Percentiles rank a stretch among this genome's conserved stretches.
Conservation (phyloP, 2,888 invertebrate genomes). For the Andrena fulva region DNA sequence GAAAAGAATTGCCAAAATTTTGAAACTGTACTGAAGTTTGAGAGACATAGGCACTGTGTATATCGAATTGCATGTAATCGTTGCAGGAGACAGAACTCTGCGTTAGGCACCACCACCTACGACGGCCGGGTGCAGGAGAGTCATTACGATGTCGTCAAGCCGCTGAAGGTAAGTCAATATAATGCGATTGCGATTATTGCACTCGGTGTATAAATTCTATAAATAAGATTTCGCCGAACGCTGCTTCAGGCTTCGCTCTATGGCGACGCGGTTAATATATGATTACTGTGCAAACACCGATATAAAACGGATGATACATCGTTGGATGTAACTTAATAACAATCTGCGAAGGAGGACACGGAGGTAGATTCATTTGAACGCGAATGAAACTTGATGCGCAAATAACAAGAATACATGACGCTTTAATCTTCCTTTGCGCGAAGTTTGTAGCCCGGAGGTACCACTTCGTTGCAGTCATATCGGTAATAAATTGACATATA, state of each 20-base stretch:
- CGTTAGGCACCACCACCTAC: conserved; percentile 75
- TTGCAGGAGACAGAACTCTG: conserved; percentile 78
- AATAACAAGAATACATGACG: not conserved
- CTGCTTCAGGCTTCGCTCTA: not conserved
- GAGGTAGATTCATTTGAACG: not conserved
- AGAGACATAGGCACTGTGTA: not conserved
- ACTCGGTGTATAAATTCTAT: not conserved
- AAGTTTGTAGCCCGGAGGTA: not conserved
- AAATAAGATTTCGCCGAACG: not conserved
- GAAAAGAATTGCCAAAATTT: not conserved
- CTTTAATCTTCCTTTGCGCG: not conserved
- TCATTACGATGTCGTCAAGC: conserved; percentile 83
- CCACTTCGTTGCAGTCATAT: too few species aligned
- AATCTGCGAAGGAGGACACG: not conserved
- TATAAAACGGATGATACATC: not conserved
- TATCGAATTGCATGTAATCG: conserved; percentile 14
- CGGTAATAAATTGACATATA: too few species aligned
- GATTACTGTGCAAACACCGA: not conserved
- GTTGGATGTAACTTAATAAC: not conserved
- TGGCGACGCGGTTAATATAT: conserved; percentile 17
- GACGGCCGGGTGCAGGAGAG: conserved; percentile 81
- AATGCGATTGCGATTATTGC: conserved; percentile 14
- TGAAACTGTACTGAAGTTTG: not conserved
- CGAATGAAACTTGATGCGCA: not conserved
- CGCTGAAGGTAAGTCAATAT: conserved; percentile 79